A percentile compares a stretch with the other conserved stretches of the same genome.
Conservation (phyloP, 2,113 vertebrate genomes). For the Azemiops feae region DNA sequence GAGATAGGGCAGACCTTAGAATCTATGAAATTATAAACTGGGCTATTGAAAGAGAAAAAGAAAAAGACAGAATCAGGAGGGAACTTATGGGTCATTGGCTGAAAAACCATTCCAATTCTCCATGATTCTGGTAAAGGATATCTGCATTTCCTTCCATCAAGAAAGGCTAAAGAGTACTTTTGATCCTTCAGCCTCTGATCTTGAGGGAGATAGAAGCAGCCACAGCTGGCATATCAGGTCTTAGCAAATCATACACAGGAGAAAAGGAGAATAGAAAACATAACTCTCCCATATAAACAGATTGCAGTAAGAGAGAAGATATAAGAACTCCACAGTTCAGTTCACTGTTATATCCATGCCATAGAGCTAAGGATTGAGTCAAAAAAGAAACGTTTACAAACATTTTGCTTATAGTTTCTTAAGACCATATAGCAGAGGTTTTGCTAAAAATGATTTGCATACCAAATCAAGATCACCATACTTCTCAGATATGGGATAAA, state of each 20-base stretch:
- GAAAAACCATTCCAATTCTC: background rate
- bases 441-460: background rate
- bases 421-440: background rate
- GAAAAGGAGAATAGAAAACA: background rate
- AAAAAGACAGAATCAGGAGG: background rate
- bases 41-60: background rate
- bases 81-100: background rate
- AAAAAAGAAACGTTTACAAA: background rate
- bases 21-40: background rate
- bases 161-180: background rate
- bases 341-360: background rate
- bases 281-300: background rate
- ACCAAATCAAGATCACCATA: background rate
- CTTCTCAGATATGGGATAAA: background rate
- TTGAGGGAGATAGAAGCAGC: background rate
- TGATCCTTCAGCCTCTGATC: background rate
- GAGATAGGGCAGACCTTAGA: background rate
- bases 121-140: background rate
- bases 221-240: background rate
- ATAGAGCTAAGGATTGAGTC: background rate
- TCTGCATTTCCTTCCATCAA: background rate
- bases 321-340: background rate
- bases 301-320: background rate
- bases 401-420: background rate
- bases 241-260: background rate